Percentiles rank a stretch among this genome's conserved stretches.
phyloP scores from a whole-genome alignment of 2,113 vertebrate genomes.

The Otus sunia region DNA sequence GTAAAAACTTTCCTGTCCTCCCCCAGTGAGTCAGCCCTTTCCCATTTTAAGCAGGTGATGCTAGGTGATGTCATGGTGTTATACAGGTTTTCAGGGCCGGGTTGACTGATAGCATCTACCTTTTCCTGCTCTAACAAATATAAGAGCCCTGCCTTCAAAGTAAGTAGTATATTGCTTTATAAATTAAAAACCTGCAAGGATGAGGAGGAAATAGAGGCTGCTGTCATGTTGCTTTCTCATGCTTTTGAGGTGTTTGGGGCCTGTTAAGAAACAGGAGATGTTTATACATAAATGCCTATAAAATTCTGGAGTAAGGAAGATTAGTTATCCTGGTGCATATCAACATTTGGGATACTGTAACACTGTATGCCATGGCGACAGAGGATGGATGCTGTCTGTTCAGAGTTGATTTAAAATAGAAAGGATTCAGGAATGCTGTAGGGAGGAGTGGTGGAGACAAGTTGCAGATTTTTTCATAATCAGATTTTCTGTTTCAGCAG shows the following conservation, averaged over 20 bases:
- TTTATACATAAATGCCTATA: neutral
- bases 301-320: neutral
- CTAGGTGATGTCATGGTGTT: conserved; percentile 11
- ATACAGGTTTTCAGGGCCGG: neutral
- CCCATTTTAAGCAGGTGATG: neutral
- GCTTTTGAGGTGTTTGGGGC: neutral
- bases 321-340: neutral
- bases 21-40: neutral
- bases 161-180: neutral
- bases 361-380: neutral
- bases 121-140: conserved; percentile 30
- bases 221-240: neutral
- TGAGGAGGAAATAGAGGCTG: neutral
- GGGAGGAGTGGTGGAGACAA: neutral
- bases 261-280: neutral
- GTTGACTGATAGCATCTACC: neutral
- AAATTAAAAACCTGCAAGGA: neutral
- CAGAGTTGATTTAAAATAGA: neutral
- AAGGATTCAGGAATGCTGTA: neutral
- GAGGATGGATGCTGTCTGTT: neutral
- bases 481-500: neutral
- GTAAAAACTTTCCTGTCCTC: neutral
- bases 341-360: neutral
- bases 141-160: conserved; percentile 4
- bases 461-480: neutral